Evolutionary conservation across 2,888 invertebrate genomes (phyloP), one percentile per base, ranked within the genome.

Genomic region (Physocephala rufipes): DNA sequence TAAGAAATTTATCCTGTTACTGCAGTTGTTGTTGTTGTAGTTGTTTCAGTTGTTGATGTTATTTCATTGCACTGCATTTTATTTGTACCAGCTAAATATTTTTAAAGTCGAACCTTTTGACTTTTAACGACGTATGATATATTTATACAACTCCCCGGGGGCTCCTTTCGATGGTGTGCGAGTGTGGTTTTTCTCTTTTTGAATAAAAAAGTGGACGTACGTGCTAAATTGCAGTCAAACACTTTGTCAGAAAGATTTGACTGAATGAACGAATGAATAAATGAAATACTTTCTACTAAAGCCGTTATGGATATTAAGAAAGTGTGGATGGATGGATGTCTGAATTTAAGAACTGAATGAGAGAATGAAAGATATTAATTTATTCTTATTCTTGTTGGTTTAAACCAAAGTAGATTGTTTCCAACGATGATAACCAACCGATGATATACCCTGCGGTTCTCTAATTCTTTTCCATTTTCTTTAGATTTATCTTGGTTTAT

Each of bases 171-270:
- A 16, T 15, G 30, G 16, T 51, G 30, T 16, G 5, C 53, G 36
- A 53, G 30, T n/a, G n/a, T 36, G 9, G 55, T n/a, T 55, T 58
- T 12, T 15, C 24, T 43, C 13, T 21, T 26, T 67, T 67, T n/a
- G 55, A 24, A 24, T 12, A 16, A 51, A 36, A 45, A 58, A 59
- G 58, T 67, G 28, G 68, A 16, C 79, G 83, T 82, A 85, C 85
- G 85, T 86, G 85, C 85, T 85, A 85, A 86, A 86, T 86, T 86
- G 86, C 79, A 82, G 75, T 79, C 79, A 79, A 82, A 78, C 82
- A 81, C 79, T 82, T 85, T 84, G 83, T 78, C 79, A 78, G 36
- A n/a, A 53, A 21, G 19, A 21, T 53, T 19, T 58, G 26, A 13
- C 26, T 7, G 26, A 9, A 58, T 26, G 21, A 12, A 28, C 28